Base-by-base conservation (phyloP, 2,888 invertebrate species). In the Drosophila neonasuta region DNA sequence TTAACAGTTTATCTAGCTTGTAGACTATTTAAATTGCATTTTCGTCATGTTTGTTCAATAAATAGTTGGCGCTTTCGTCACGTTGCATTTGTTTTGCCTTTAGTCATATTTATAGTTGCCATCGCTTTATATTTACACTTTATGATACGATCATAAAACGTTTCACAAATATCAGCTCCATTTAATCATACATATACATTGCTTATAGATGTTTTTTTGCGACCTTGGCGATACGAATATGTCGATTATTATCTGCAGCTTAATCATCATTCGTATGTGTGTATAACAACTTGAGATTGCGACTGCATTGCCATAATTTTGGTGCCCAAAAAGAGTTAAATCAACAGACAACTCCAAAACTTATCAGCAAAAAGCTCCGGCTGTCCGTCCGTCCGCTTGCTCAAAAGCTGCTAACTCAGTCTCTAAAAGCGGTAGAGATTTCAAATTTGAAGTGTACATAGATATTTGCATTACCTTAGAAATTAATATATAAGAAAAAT, bases 141-240 rank as follows among this genome's bases (percentile, higher is more conserved):
- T 61, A 54, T 32, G 57, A 51, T 50, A 24, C 6, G 51, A 45
- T 57, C 46, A 30, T 67, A 57, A 59, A 62, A 62, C n/a, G 34
- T 62, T 67, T 57, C 63, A 48, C 48, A 57, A 46, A 62, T 46
- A 52, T 6, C 11, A 45, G 30, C 32, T 46, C 17, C 29, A 24
- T 46, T 20, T 9, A 48, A 36, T 57, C n/a, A 51, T 46, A 51
- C 41, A 13, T 29, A 20, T 39, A 41, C 15, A 48, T 41, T 13
- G 8, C 39, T 8, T 39, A 15, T 39, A n/a, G n/a, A 52, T 36
- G n/a, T 20, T 11, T 24, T 7, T 48, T 5, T 20, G 45, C 36
- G 51, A 42, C 46, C 61, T 55, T 61, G 54, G 24, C 34, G 24
- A 48, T 57, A 32, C 10, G 20, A 24, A 20, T 20, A 34, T 44